Base-by-base conservation (phyloP, 2,888 invertebrate species). In the Megastigmus dorsalis region DNA sequence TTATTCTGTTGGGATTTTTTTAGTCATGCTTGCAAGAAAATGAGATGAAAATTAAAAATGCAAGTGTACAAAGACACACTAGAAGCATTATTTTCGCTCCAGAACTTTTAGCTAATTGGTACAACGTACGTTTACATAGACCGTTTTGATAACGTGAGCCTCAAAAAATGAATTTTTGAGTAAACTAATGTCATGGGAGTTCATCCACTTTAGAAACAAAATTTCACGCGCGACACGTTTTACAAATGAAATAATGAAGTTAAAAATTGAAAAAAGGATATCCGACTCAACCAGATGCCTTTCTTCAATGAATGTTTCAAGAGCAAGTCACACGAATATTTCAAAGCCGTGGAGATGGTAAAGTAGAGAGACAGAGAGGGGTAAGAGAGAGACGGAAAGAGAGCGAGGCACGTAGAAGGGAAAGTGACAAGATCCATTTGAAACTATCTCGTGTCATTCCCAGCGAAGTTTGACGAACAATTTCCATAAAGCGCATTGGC, bases 391-490 rank as follows among this genome's bases (percentile, higher is more conserved):
- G 9, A 30, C 1, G n/a, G 33, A 20, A n/a, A n/a, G n/a, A n/a
- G n/a, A n/a, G n/a, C n/a, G n/a, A n/a, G n/a, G 20, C 3, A n/a
- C 45, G 28, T 1, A 18, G 48, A 43, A 54, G 60, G 33, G 60
- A 66, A 73, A 73, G 60, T 60, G 52, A 60, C 66, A 18, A 59
- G 54, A 66, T 52, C 52, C 33, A 66, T 59, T 60, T 43, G 52
- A 43, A 41, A 66, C 20, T 72, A 9, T 33, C 18, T 36, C 41
- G 43, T 36, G 50, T 66, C 50, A 23, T 72, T 72, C 30, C 59
- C 41, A 59, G 23, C 52, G 13, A 72, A 68, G 57, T 68, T 68
- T 50, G 59, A 68, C 36, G 45, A 74, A 55, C 68, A 48, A 74
- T 62, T 67, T 62, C 68, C 68, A 57, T 33, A 63, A 63, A 13